Conservation (phyloP, 2,113 vertebrate genomes). For the Brachypteracias leptosomus region DNA sequence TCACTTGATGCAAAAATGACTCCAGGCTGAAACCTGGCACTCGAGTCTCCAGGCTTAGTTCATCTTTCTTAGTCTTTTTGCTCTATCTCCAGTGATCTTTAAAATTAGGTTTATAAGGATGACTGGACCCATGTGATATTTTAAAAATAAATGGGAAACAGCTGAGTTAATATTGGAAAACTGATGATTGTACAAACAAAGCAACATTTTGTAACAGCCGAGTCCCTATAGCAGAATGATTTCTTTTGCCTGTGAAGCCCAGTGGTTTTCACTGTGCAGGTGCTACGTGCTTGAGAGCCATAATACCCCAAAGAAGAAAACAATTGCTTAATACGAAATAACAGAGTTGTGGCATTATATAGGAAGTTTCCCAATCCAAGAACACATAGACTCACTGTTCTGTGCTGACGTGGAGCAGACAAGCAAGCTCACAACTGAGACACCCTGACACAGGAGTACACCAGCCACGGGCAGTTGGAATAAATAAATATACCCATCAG, state of each 20-base stretch:
- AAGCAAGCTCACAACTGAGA: not conserved
- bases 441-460: not conserved
- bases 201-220: not conserved
- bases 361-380: not conserved
- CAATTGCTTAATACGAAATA: not conserved
- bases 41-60: not conserved
- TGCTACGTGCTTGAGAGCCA: not conserved
- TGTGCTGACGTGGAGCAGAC: not conserved
- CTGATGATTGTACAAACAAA: not conserved
- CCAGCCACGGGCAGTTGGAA: not conserved
- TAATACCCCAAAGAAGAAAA: not conserved
- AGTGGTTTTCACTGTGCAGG: not conserved
- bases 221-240: not conserved
- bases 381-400: not conserved
- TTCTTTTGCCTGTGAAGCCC: not conserved
- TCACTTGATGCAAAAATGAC: not conserved
- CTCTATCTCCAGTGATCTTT: slow-evolving; percentile 16
- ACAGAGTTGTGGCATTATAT: not conserved
- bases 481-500: slow-evolving; percentile 10
- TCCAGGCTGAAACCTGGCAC: not conserved
- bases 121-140: not conserved
- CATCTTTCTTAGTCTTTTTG: not conserved
- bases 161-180: slow-evolving; percentile 32
- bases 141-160: slow-evolving; percentile 58
- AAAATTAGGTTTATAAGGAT: slow-evolving; percentile 42